Evolutionary conservation across 2,797 vertebrate species (phyloP).

Genomic region (Microtus obscurus): DNA sequence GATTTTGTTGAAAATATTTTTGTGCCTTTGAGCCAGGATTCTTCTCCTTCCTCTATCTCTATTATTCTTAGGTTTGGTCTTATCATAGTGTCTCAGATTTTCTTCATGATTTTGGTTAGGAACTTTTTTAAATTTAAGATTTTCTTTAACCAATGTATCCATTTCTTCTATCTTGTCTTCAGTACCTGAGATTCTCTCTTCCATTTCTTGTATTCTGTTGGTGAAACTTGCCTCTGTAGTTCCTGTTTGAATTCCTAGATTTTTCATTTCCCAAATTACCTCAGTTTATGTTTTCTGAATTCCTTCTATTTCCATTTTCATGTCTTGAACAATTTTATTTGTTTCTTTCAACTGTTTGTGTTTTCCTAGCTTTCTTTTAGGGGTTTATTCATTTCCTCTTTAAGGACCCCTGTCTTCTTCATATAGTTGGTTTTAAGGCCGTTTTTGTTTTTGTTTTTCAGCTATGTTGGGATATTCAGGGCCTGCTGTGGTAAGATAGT

Average conservation of each 20-base stretch:
- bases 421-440: background rate
- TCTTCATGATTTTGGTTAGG: background rate
- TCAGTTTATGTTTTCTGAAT: background rate
- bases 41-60: background rate
- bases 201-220: background rate
- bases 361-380: background rate
- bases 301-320: background rate
- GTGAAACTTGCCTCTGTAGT: background rate
- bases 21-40: background rate
- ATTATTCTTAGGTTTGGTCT: background rate
- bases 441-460: background rate
- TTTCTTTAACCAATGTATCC: background rate
- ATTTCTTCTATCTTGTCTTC: background rate
- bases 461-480: background rate
- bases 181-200: background rate
- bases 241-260: background rate
- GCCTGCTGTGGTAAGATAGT: background rate
- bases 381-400: background rate
- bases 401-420: background rate
- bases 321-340: background rate
- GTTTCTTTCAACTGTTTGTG: background rate
- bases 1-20: background rate
- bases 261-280: background rate
- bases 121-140: background rate
- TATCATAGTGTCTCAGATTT: background rate